Evolutionary conservation across 64 coral and sea anemone genomes (phyloP).

Genomic region (Montipora sp.): DNA sequence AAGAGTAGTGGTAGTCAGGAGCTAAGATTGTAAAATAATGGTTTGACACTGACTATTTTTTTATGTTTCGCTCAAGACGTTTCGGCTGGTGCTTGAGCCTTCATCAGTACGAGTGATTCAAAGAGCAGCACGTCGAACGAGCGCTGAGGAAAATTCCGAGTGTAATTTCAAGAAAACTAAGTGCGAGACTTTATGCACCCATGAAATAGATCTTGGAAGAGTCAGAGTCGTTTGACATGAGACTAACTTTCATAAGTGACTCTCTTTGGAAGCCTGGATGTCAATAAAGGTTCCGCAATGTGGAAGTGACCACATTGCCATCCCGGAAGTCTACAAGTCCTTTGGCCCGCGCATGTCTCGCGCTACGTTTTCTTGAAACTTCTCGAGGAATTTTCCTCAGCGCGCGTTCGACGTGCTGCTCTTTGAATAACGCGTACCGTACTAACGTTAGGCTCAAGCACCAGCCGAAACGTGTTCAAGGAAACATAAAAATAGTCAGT

Average conservation of each 20-base stretch:
- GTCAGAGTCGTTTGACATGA: not conserved
- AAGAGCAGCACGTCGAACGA: too few species aligned
- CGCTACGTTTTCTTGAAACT: constrained; percentile 10
- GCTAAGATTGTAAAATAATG: too few species aligned
- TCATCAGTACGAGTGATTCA: too few species aligned
- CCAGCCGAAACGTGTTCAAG: not conserved
- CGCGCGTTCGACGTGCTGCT: not conserved
- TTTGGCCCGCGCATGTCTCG: not conserved
- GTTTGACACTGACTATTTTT: too few species aligned
- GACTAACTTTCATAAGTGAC: not conserved
- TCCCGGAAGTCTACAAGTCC: not conserved
- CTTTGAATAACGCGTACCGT: not conserved
- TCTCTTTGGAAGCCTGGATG: not conserved
- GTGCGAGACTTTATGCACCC: too few species aligned
- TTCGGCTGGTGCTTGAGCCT: too few species aligned
- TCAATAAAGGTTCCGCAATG: not conserved
- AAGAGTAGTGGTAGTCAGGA: too few species aligned
- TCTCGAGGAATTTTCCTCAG: not conserved
- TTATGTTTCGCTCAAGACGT: too few species aligned
- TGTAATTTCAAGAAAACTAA: too few species aligned
- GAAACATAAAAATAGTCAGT: not conserved
- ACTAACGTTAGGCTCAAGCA: not conserved
- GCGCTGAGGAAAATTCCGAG: too few species aligned
- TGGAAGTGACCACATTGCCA: not conserved
- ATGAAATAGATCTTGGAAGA: not conserved